phyloP scores from a whole-genome alignment of 2,113 vertebrate species.

The Perognathus longimembris region DNA sequence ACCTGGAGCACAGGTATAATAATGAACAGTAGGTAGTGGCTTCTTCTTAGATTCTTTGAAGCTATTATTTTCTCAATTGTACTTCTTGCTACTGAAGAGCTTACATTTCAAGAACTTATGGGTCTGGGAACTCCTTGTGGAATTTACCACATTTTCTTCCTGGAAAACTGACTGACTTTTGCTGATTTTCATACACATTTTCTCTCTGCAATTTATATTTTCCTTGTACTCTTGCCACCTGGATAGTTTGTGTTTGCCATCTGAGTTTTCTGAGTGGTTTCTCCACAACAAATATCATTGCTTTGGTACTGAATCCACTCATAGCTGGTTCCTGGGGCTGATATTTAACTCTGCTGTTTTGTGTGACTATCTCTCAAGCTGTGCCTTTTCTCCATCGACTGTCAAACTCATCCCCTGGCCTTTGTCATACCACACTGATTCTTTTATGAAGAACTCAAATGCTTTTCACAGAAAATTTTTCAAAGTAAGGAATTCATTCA shows the following conservation, averaged over 20 bases:
- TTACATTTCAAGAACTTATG: background rate
- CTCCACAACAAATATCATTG: background rate
- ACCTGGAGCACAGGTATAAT: background rate
- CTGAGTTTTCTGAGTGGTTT: background rate
- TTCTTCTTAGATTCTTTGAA: background rate
- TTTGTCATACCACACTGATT: conserved; percentile 43
- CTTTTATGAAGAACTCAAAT: conserved; percentile 53
- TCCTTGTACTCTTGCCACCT: background rate
- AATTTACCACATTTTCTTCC: background rate
- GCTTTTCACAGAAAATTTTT: conserved; percentile 38
- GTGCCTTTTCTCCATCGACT: background rate
- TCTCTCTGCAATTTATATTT: background rate
- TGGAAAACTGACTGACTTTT: background rate
- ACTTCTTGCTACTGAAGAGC: background rate
- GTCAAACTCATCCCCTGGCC: conserved; percentile 15
- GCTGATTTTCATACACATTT: background rate
- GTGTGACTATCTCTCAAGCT: background rate
- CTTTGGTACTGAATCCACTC: background rate
- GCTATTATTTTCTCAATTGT: background rate
- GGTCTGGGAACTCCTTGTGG: background rate
- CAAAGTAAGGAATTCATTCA: background rate
- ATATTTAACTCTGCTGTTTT: conserved; percentile 8
- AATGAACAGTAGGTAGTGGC: background rate
- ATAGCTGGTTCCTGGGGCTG: background rate
- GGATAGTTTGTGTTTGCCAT: background rate